Evolutionary conservation across 2,888 invertebrate species (phyloP), one percentile per base, ranked within the genome.

Genomic region (Apotomis betuletana): DNA sequence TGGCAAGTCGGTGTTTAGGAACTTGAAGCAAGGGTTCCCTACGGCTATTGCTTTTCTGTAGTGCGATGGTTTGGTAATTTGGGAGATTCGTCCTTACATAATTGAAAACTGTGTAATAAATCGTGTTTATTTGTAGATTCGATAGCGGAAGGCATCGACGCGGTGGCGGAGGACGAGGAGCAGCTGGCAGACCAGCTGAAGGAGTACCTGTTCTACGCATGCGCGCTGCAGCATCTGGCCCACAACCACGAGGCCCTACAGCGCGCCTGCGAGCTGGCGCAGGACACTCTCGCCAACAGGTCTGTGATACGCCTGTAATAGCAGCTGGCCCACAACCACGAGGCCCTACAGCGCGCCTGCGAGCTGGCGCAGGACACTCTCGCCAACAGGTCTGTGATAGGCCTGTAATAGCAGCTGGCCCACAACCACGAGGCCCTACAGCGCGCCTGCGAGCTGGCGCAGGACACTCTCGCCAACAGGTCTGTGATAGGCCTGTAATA

Each of bases 131-230:
- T 59, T 67, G 0, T 94, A 94, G 96, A 96, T 87, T 96, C 96
- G 75, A 95, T 95, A 88, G 95, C 96, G 38, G 95, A 95, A 74
- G 95, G 95, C 75, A 96, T 96, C 83, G 96, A 96, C 84, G 94
- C 95, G 0, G 94, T 95, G 44, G 92, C 97, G 3, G 97, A 97
- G 81, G 97, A 97, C 79, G 97, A 97, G 83, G 97, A 97, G 81
- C 94, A 97, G 77, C 93, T 97, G 70, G 96, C 96, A 0, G 97
- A 97, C 85, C 97, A 97, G 86, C 88, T 97, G 67, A 97, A 97
- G 83, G 97, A 97, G 87, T 97, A 97, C 86, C 87, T 96, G 70
- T 96, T 96, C 83, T 97, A 95, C 83, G 96, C 96, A 0, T 95
- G 95, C 41, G 96, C 97, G 0, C 85, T 97, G 67, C 96, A 96